phyloP scores from a whole-genome alignment of 2,113 vertebrate species.

The Pavo muticus region DNA sequence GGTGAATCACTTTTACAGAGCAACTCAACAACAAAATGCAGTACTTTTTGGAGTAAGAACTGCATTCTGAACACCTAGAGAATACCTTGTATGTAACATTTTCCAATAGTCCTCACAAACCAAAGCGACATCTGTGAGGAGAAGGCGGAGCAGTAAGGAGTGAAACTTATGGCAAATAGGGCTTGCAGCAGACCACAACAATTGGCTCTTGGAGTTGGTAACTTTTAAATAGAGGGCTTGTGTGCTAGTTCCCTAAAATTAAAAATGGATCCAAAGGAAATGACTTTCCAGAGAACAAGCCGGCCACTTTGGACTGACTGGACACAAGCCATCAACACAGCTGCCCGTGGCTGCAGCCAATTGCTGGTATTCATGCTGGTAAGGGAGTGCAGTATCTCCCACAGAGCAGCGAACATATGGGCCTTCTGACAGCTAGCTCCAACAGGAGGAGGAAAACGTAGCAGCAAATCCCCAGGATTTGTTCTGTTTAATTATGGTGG shows the following conservation, averaged over 20 bases:
- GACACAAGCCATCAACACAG: slow-evolving; percentile 51
- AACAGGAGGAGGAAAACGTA: not conserved
- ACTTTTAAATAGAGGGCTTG: slow-evolving; percentile 44
- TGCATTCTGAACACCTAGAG: not conserved
- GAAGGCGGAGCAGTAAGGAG: not conserved
- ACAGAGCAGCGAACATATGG: not conserved
- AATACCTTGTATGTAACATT: not conserved
- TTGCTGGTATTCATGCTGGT: slow-evolving; percentile 24
- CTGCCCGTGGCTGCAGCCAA: slow-evolving; percentile 24
- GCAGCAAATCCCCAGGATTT: not conserved
- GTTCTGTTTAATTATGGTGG: not conserved
- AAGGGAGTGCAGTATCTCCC: not conserved
- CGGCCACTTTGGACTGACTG: slow-evolving; percentile 23
- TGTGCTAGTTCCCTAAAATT: slow-evolving; percentile 32
- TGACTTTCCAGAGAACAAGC: slow-evolving; percentile 41
- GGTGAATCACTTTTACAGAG: not conserved
- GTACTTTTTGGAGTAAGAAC: not conserved
- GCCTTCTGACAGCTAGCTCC: slow-evolving; percentile 1
- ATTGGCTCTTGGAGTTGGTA: not conserved
- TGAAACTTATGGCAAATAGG: not conserved
- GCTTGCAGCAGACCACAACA: not conserved
- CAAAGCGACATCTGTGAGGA: not conserved
- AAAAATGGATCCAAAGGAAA: slow-evolving; percentile 55
- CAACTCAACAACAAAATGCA: not conserved
- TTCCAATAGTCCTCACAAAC: not conserved